Conservation (phyloP, 2,888 invertebrate genomes). For the Sericinus montela region DNA sequence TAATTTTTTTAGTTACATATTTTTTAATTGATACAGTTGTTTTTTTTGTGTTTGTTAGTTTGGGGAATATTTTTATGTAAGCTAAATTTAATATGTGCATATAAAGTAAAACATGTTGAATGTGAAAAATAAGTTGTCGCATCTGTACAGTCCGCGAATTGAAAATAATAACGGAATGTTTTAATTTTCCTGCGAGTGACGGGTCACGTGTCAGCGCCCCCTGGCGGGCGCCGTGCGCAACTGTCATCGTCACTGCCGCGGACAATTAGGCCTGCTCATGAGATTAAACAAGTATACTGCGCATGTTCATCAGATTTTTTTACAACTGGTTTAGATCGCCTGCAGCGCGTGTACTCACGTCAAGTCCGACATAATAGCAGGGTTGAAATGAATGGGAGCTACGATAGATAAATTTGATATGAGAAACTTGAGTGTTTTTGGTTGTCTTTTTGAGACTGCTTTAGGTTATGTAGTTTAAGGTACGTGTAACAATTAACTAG, state of each 20-base stretch:
- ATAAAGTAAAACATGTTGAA: no score
- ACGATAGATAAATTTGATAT: slow-evolving; percentile 37
- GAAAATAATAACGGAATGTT: slow-evolving; percentile 77
- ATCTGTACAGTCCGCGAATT: slow-evolving; percentile 32
- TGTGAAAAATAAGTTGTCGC: slow-evolving; percentile 20
- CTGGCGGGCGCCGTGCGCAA: slow-evolving; percentile 29
- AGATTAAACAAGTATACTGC: slow-evolving; percentile 64
- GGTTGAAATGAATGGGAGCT: slow-evolving; percentile 35
- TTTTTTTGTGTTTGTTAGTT: background rate
- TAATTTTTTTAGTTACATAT: slow-evolving; percentile 20
- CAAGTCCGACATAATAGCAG: slow-evolving; percentile 37
- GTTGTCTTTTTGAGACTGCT: background rate
- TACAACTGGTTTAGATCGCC: slow-evolving; percentile 34
- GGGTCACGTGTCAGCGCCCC: slow-evolving; percentile 70
- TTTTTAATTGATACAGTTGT: background rate
- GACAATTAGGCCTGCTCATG: slow-evolving; percentile 75
- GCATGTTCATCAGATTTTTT: slow-evolving; percentile 51
- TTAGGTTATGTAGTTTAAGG: no score
- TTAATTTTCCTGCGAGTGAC: slow-evolving; percentile 79
- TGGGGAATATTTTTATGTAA: no score
- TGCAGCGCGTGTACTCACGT: slow-evolving; percentile 35
- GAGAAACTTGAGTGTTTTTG: slow-evolving; percentile 29
- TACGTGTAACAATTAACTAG: no score
- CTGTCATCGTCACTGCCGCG: slow-evolving; percentile 73
- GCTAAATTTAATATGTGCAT: no score